phyloP scores from a whole-genome alignment of 2,797 vertebrate genomes.

The Sebastes hubbsi region DNA sequence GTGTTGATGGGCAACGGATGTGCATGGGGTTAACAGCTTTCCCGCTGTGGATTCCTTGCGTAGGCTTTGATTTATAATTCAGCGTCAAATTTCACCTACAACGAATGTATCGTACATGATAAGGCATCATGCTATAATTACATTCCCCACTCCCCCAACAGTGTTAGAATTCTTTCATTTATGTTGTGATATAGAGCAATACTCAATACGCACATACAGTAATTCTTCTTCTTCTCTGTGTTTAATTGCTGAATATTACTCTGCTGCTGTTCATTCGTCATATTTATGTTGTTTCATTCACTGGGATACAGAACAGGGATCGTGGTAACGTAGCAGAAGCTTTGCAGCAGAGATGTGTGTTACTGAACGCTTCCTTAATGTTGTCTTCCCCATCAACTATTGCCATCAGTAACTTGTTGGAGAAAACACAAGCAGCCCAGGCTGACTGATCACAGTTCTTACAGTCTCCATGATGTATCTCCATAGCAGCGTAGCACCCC shows the following conservation, averaged over 20 bases:
- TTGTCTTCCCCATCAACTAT: not conserved
- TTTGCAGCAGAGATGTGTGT: not conserved
- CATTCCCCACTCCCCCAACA: not conserved
- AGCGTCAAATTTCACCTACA: not conserved
- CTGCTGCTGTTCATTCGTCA: not conserved
- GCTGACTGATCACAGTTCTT: no score
- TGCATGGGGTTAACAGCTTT: not conserved
- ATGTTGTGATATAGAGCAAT: not conserved
- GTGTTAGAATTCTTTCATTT: not conserved
- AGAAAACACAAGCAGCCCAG: not conserved
- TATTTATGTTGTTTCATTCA: not conserved
- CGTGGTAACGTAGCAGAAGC: not conserved
- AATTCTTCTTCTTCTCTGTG: not conserved
- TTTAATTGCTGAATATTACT: not conserved
- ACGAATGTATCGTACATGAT: not conserved
- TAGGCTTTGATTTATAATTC: not conserved
- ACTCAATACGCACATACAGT: not conserved
- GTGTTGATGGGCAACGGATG: not conserved
- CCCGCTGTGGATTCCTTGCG: not conserved
- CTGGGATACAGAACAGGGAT: not conserved
- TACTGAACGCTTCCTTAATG: not conserved
- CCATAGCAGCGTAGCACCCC: not conserved
- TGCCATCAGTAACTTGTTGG: no score
- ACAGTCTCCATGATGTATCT: not conserved
- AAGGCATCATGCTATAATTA: not conserved